Evolutionary conservation across 2,797 vertebrate genomes (phyloP).

Genomic region (Borostomias antarcticus): DNA sequence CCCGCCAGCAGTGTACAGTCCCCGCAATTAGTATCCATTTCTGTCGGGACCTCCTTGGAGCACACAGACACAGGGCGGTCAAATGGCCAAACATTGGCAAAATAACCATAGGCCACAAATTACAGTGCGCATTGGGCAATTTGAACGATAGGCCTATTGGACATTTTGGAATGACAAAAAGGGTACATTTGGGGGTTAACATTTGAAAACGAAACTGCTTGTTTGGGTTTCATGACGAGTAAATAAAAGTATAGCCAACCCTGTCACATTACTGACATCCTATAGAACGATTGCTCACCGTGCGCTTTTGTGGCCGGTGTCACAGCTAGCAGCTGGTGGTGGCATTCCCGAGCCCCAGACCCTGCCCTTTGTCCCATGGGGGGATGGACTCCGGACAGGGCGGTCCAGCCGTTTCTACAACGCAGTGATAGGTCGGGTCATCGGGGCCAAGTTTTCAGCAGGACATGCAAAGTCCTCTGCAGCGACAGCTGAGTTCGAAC

Average conservation of each 20-base stretch:
- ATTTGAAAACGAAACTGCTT: not conserved
- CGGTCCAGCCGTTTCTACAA: conserved; percentile 84
- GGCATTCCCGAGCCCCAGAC: conserved; percentile 84
- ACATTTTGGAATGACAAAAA: conserved; percentile 16
- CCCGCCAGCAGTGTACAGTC: conserved; percentile 91
- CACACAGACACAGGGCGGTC: conserved; percentile 81
- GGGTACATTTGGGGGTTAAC: conserved; percentile 37
- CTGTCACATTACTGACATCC: conserved; percentile 66
- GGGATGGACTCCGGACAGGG: conserved; percentile 86
- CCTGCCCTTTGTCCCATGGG: conserved; percentile 93
- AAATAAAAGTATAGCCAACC: conserved; percentile 62
- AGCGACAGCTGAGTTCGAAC: conserved; percentile 79
- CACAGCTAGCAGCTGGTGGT: conserved; percentile 95
- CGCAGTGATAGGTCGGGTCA: conserved; percentile 89
- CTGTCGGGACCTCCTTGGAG: conserved; percentile 92
- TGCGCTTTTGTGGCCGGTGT: conserved; percentile 85
- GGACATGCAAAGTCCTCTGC: conserved; percentile 75
- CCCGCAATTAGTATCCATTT: conserved; percentile 98
- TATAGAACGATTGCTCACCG: conserved; percentile 66
- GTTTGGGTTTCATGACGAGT: conserved; percentile 44
- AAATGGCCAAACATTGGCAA: conserved; percentile 72
- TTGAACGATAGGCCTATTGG: not conserved
- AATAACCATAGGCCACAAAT: conserved; percentile 59
- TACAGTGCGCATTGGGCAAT: conserved; percentile 71
- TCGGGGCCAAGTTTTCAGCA: conserved; percentile 88